Evolutionary conservation across 2,113 vertebrate species (phyloP), one percentile per base, ranked within the genome.

Genomic region (Cromileptes altivelis): DNA sequence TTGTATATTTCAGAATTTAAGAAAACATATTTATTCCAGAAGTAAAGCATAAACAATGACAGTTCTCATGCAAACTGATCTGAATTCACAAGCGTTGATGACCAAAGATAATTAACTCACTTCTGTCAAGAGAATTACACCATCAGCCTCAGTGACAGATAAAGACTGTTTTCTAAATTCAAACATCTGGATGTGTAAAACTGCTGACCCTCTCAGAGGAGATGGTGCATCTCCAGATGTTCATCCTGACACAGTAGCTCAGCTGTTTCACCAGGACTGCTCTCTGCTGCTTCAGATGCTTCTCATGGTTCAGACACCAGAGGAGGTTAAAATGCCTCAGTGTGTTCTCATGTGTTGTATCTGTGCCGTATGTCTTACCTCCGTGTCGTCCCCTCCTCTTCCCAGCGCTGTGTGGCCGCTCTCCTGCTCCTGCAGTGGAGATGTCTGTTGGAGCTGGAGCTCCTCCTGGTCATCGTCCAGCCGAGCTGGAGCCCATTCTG

Each of bases 401-500:
- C 71, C 9, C 40, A 0, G 62, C 30, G 4, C 61, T n/a, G 40
- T 25, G 65, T 42, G 5, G 60, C 63, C 13, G 40, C 68, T 65
- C 56, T 57, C 10, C 10, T 80, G 69, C 86, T 80, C 71, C 86
- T 69, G 85, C 82, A 69, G 52, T 62, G 69, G 62, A 57, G 83
- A 19, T 15, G 27, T 56, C 76, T 57, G 70, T 3, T 42, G 12
- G 50, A 37, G 81, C 52, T 0, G 50, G 62, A 25, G 21, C 69
- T 74, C 73, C 2, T 69, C 67, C 67, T 85, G 82, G 82, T 76
- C 80, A 17, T 49, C 10, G 53, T 86, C 88, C 85, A 85, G 81
- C 61, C 60, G 80, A 70, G 55, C 75, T 68, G 75, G 33, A 75
- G 78, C 61, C 18, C 63, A 68, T 56, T 87, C 82, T 92, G 92